These are phyloP conservation scores for Drosophila tripunctata DNA, from an alignment of 2,888 invertebrate species.

Conservation along the genomic window DNA sequence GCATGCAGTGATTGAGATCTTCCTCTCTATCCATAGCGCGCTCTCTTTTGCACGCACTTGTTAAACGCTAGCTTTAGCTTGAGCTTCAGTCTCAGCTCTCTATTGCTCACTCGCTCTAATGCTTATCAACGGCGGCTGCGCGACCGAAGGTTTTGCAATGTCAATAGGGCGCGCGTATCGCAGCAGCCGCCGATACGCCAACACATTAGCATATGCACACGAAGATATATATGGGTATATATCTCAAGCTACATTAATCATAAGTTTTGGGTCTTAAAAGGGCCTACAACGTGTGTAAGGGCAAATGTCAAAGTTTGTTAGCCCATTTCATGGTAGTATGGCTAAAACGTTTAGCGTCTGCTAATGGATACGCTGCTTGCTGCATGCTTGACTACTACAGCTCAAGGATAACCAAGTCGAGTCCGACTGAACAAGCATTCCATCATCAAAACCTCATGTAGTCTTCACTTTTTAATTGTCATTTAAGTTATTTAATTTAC, in stretches of 20 bases:
- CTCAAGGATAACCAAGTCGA: slow-evolving; percentile 57
- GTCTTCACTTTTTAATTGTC: slow-evolving; percentile 28
- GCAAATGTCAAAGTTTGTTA: slow-evolving; percentile 39
- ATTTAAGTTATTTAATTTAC: slow-evolving; percentile 31
- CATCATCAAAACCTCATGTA: slow-evolving; percentile 36
- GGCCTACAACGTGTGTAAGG: slow-evolving; percentile 27
- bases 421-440: background rate
- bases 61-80: too few species aligned
- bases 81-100: too few species aligned
- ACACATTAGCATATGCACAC: slow-evolving; percentile 55
- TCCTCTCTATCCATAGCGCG: background rate
- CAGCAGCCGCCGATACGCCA: slow-evolving; percentile 41
- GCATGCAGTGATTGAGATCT: slow-evolving; percentile 43
- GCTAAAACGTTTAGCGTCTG: slow-evolving; percentile 37
- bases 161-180: slow-evolving; percentile 55
- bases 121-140: slow-evolving; percentile 35
- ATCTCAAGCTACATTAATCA: slow-evolving; percentile 34
- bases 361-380: slow-evolving; percentile 61
- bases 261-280: slow-evolving; percentile 8
- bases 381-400: slow-evolving; percentile 47
- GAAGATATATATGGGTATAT: background rate
- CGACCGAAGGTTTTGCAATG: slow-evolving; percentile 68
- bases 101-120: slow-evolving; percentile 13
- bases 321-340: slow-evolving; percentile 24
- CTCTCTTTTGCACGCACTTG: background rate